Evolutionary conservation across 1,140 invertebrate species (phyloP), one percentile per base, ranked within the genome.

Genomic region (Dufourea novaeangliae): DNA sequence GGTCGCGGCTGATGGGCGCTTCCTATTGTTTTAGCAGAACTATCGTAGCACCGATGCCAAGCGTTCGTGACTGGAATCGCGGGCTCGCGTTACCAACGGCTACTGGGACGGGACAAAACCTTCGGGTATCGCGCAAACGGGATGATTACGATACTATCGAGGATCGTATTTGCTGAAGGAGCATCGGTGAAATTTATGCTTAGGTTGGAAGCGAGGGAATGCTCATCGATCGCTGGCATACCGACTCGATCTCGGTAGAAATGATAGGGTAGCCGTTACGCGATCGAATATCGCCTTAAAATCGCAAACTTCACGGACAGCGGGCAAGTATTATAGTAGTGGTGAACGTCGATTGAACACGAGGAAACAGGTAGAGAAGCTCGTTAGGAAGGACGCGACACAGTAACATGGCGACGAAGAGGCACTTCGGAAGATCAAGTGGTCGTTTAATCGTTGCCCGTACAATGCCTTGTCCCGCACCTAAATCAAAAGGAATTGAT

Each of bases 341-440:
- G n/a, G n/a, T n/a, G n/a, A n/a, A n/a, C n/a, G n/a, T n/a, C n/a
- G n/a, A n/a, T n/a, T n/a, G n/a, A n/a, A n/a, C n/a, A n/a, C n/a
- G n/a, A n/a, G n/a, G n/a, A n/a, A n/a, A n/a, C n/a, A n/a, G n/a
- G n/a, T n/a, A n/a, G 78, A 61, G 39, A 34, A 44, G 11, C 62
- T 80, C 66, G 41, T 80, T 78, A 78, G 32, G 25, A 37, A 25
- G 14, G 41, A 10, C 22, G 29, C 25, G 62, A 29, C 52, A 10
- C 6, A 11, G 68, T 37, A 50, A 59, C 32, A n/a, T 37, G 46
- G 17, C 41, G 64, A 80, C 50, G 17, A 39, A 56, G 25, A 56
- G 37, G 11, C 32, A 14, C n/a, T 20, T 77, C 4, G n/a, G 37
- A n/a, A 12, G 14, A 29, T 5, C 7, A 34, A n/a, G 27, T 29